phyloP scores from a whole-genome alignment of 2,888 invertebrate species.

The Tetragnatha montana region DNA sequence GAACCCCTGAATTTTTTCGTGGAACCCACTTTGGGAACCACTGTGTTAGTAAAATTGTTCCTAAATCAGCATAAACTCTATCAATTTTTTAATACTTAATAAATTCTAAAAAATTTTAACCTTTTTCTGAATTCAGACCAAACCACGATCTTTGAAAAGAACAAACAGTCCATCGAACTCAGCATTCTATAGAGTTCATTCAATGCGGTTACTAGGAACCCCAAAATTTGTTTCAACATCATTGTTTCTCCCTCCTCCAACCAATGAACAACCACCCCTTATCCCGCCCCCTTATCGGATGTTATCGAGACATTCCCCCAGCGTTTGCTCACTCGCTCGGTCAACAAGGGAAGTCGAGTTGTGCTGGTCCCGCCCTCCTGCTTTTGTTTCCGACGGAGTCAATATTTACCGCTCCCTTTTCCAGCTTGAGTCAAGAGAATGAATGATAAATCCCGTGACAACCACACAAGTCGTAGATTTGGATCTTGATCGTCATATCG shows the following conservation, averaged over 20 bases:
- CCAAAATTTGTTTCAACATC: no score
- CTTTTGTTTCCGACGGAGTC: slow-evolving; percentile 33
- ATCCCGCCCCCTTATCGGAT: slow-evolving; percentile 21
- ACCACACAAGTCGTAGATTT: neutral
- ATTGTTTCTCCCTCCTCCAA: neutral
- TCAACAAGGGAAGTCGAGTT: slow-evolving; percentile 35
- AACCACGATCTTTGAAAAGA: no score
- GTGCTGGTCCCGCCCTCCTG: slow-evolving; percentile 34
- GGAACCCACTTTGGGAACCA: no score
- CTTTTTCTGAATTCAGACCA: no score
- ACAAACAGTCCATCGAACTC: no score
- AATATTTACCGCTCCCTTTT: slow-evolving; percentile 40
- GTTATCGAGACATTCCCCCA: slow-evolving; percentile 27
- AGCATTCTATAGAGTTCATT: no score
- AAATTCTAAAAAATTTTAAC: no score
- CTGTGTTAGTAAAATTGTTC: no score
- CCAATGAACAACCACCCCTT: neutral
- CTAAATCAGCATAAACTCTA: no score
- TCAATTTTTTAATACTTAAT: no score
- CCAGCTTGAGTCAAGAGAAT: neutral
- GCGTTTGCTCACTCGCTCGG: slow-evolving; percentile 33
- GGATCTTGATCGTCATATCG: neutral
- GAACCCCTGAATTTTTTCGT: no score
- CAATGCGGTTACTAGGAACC: no score
- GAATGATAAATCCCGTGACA: neutral